Evolutionary conservation across 1,140 invertebrate species (phyloP), one percentile per base, ranked within the genome.

Genomic region (Campodea augens): DNA sequence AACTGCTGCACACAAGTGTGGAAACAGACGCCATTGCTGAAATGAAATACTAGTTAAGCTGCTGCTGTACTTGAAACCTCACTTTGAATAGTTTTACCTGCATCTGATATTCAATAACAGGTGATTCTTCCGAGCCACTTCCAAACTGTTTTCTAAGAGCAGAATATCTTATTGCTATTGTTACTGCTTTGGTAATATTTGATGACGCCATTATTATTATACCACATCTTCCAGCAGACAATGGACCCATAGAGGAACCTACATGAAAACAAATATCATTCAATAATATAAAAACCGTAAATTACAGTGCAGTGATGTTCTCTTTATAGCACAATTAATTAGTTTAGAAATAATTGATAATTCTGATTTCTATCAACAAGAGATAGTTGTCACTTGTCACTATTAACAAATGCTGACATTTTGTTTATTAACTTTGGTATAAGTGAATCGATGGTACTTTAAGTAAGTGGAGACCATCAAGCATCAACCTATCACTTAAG

Each of bases 1-100:
- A 55, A 82, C 88, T 0, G 75, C 71, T 5, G 78, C 75, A n/a
- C 89, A 82, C 40, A 97, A 60, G 59, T 83, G 80, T 1, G 90
- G 90, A 54, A 97, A 74, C 2, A 97, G 62, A 42, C 92, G 71
- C 71, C 85, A 88, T 86, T 95, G 88, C 85, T 84, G 55, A 25
- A 67, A 62, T 49, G 50, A 52, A 49, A 53, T 45, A 49, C 2
- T 41, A 38, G 2, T 7, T 39, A 19, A 39, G 18, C 10, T 18
- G 20, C 15, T 18, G 4, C 10, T 18, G 3, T 15, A 39, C 13
- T 12, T 39, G 10, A 25, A 7, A 41, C 18, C 3, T 42, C 3
- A 25, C 5, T 27, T 22, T 38, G 45, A 45, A 43, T 48, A 48
- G 45, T 64, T 68, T 67, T 54, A 78, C 73, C 62, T 86, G 86